Evolutionary conservation across 2,113 vertebrate genomes (phyloP).

Genomic region (Diglossa brunneiventris): DNA sequence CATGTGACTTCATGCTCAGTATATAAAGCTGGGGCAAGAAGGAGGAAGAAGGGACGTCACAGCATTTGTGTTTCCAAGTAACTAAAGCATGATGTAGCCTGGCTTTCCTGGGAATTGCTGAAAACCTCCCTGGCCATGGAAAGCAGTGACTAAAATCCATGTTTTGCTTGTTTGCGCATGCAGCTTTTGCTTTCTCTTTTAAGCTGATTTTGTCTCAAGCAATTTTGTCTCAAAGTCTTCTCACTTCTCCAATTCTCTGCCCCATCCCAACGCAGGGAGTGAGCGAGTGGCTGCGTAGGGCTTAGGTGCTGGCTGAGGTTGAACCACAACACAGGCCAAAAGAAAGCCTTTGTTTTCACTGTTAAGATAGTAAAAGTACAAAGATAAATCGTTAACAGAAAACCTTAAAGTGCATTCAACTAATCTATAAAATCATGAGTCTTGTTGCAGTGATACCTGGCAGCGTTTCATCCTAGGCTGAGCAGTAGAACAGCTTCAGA

Average conservation of each 20-base stretch:
- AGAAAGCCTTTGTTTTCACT: not conserved
- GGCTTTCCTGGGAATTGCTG: not conserved
- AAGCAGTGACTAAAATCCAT: not conserved
- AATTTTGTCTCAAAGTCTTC: not conserved
- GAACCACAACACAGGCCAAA: not conserved
- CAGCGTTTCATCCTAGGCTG: not conserved
- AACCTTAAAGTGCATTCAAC: not conserved
- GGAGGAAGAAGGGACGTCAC: rapidly evolving
- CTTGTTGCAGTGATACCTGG: not conserved
- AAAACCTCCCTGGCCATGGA: not conserved
- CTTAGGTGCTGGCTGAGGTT: not conserved
- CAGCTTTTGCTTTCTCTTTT: not conserved
- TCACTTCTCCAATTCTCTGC: not conserved
- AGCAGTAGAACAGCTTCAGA: not conserved
- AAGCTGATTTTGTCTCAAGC: not conserved
- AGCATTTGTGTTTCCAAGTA: not conserved
- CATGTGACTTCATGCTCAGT: not conserved
- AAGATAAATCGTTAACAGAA: not conserved
- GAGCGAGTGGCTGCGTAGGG: not conserved
- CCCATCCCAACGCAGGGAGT: rapidly evolving
- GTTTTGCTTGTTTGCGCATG: not conserved
- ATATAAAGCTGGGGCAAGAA: not conserved
- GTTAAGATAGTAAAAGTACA: not conserved
- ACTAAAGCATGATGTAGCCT: not conserved
- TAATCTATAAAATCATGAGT: not conserved